Evolutionary conservation across 2,888 invertebrate genomes (phyloP), one percentile per base, ranked within the genome.

Genomic region (Seira ritae): DNA sequence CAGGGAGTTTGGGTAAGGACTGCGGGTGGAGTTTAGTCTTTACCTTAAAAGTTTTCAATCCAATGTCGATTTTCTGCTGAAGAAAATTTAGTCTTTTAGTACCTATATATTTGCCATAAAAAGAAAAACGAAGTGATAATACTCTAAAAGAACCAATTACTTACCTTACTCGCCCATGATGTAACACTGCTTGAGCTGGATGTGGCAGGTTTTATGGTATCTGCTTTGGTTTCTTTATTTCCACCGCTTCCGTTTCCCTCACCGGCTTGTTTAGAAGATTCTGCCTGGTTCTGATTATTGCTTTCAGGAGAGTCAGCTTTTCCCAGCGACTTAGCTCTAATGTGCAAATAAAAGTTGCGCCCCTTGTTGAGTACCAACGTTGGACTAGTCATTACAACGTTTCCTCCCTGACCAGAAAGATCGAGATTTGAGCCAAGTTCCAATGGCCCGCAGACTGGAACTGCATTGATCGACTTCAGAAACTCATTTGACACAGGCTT

Each of bases 371-470:
- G 93, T 89, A 96, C 95, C 65, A 97, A 91, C 88, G 95, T 94
- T 0, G 97, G 97, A 89, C 97, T 97, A 0, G 97, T 96, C 79
- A 98, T 91, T 6, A 96, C 96, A 20, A 97, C 93, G 22, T 95
- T 94, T 2, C 97, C 98, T 15, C 95, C 94, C 90, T 95, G 95
- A 89, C 96, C 96, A 0, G 96, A 95, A 80, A 97, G 90, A 91
- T 98, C 97, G 84, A 97, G 92, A 86, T 95, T 95, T 0, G 95
- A 94, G 1, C 95, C 94, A 19, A 98, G 92, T 90, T 95, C 94
- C 68, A 97, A 92, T 0, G 98, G 98, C 0, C 98, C 98, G 15
- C 97, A 97, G 66, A 98, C 91, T 83, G 98, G 95, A 90, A 97
- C 97, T 0, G 97, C 96, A 90, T 97, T 96, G 90, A 97, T 96